Base-by-base conservation (phyloP, 2,113 vertebrate genomes). In the Scartelaos histophorus region DNA sequence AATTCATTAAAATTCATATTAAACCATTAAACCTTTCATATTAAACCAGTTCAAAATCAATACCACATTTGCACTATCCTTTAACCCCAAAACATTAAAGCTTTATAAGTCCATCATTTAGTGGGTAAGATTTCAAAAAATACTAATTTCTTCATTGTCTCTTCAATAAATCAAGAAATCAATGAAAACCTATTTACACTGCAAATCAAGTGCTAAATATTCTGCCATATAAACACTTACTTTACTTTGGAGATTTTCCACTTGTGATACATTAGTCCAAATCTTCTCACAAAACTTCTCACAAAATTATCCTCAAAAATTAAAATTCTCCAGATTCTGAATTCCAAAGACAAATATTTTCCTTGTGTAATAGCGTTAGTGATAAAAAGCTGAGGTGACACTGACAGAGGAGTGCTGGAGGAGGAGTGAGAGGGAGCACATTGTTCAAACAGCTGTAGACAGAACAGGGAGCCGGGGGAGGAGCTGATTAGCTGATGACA, bases 391-490 rank as follows among this genome's bases (percentile, higher is more conserved):
- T 17, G 58, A 16, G 2, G 58, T 34, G 15, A 61, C 22, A 61
- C 24, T 61, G 58, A 61, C 58, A 61, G 58, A 15, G 19, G 58
- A 29, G 25, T 1, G 10, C 22, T 15, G 56, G 22, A 13, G 56
- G 56, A 58, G 22, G 56, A 58, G 56, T 15, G 56, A 13, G 24
- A 22, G 22, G 1, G 56, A 58, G 5, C 58, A 61, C 58, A 61
- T 61, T 61, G 58, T 61, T 61, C 58, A 29, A 60, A 60, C 58
- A 61, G 58, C 58, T 61, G 58, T 29, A 61, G 58, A 61, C 25
- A 17, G 25, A 61, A 10, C 24, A 25, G 21, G 22, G 3, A 15
- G 13, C 24, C 3, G 58, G 25, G 3, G 25, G 13, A 34, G 58
- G 13, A 17, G 58, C 25, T 17, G 58, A 61, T 61, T 61, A 25